These are phyloP conservation scores for Drosophila picticornis DNA, from an alignment of 2,888 invertebrate species.

Conservation along the genomic window DNA sequence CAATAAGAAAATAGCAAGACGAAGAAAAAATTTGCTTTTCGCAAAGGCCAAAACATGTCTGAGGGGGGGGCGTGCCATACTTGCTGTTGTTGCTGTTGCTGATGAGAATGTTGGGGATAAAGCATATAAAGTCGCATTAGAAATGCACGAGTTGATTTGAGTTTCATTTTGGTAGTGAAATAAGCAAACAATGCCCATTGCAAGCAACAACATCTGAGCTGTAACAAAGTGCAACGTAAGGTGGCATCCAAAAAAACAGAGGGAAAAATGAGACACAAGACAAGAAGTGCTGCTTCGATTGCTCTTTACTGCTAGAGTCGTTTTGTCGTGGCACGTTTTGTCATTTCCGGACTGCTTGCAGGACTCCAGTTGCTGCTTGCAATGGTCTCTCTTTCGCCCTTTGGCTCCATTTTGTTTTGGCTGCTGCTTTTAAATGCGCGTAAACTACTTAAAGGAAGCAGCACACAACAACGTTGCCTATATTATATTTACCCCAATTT, in stretches of 20 bases:
- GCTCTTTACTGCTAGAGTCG: constrained; percentile 18
- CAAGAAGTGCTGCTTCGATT: constrained; percentile 31
- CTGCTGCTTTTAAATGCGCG: constrained; percentile 67
- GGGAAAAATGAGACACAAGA: constrained; percentile 11
- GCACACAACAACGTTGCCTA: constrained; percentile 47
- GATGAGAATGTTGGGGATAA: constrained; percentile 67
- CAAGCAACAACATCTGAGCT: constrained; percentile 23
- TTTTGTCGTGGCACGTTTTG: constrained; percentile 60
- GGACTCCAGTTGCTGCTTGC: constrained; percentile 8
- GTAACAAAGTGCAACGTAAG: constrained; percentile 56
- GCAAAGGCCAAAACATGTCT: constrained; percentile 60
- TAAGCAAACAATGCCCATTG: constrained; percentile 74
- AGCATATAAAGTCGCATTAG: constrained; percentile 83
- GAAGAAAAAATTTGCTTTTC: constrained; percentile 50
- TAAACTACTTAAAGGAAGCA: constrained; percentile 75
- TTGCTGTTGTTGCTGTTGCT: constrained; percentile 55
- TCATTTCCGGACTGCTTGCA: constrained; percentile 67
- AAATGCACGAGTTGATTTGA: constrained; percentile 84
- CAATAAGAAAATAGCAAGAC: constrained; percentile 73
- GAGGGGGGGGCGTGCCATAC: constrained; percentile 10
- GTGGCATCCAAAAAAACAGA: constrained; percentile 19
- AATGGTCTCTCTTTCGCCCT: constrained; percentile 3
- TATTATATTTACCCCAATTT: constrained; percentile 44
- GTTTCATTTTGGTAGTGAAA: constrained; percentile 77
- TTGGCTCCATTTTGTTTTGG: constrained; percentile 10